Evolutionary conservation across 2,113 vertebrate genomes (phyloP).

Genomic region (Eleginops maclovinus): DNA sequence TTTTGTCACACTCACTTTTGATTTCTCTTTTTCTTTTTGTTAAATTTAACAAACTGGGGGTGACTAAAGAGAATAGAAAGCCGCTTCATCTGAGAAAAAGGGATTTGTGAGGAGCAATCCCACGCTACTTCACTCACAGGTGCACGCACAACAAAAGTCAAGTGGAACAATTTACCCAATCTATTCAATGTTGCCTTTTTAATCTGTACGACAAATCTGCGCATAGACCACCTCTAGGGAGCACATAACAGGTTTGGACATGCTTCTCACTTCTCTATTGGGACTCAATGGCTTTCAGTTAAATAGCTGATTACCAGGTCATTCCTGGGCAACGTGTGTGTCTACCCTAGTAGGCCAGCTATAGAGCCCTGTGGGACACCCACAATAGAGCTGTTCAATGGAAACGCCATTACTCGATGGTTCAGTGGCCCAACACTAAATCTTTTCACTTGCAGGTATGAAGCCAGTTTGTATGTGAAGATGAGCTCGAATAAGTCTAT

Average conservation of each 20-base stretch:
- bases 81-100: constrained; percentile 49
- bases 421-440: constrained; percentile 90
- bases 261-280: constrained; percentile 91
- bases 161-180: constrained; percentile 78
- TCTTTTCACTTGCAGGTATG: constrained; percentile 91
- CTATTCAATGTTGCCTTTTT: constrained; percentile 89
- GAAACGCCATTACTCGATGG: constrained; percentile 78
- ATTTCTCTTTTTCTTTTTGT: constrained; percentile 52
- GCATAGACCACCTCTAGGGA: constrained; percentile 88
- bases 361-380: constrained; percentile 67
- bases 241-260: constrained; percentile 94
- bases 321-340: constrained; percentile 87
- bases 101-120: constrained; percentile 78
- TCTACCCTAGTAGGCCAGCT: constrained; percentile 67
- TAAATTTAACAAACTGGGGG: constrained; percentile 77
- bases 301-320: constrained; percentile 98
- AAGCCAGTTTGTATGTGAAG: constrained; percentile 92
- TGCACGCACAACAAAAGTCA: constrained; percentile 84
- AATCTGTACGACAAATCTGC: constrained; percentile 91
- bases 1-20: constrained; percentile 59
- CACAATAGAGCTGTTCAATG: constrained; percentile 85
- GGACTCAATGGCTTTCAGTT: constrained; percentile 91
- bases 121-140: constrained; percentile 83
- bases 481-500: constrained; percentile 99
- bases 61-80: constrained; percentile 75